phyloP scores from a whole-genome alignment of 1,140 invertebrate species.

The Caerostris extrusa region DNA sequence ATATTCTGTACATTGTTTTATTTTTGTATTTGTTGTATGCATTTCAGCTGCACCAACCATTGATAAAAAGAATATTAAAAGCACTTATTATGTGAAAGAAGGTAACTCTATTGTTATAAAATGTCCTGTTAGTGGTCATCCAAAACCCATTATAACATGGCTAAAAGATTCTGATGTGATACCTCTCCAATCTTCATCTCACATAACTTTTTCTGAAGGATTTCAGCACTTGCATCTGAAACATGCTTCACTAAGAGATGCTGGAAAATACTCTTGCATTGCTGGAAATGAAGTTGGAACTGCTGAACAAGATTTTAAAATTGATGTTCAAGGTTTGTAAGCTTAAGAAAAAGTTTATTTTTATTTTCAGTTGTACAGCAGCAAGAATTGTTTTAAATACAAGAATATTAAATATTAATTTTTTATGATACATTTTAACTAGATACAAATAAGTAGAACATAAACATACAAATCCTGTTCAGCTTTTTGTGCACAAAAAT shows the following conservation, averaged over 20 bases:
- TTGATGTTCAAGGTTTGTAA: conserved; percentile 88
- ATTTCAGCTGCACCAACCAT: conserved; percentile 58
- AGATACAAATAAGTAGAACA: no score
- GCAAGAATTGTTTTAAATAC: no score
- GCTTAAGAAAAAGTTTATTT: no score
- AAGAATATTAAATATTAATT: no score
- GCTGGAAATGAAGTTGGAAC: conserved; percentile 92
- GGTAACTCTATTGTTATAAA: conserved; percentile 40
- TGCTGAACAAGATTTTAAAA: conserved; percentile 87
- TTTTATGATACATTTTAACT: no score
- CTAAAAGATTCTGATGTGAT: conserved; percentile 76
- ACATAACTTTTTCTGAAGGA: conserved; percentile 50
- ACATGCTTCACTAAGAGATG: conserved; percentile 49
- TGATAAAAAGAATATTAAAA: conserved; percentile 46
- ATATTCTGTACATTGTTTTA: no score
- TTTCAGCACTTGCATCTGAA: conserved; percentile 54
- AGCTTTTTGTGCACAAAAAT: no score
- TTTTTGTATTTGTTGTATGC: neutral
- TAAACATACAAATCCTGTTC: no score
- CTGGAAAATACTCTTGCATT: conserved; percentile 89
- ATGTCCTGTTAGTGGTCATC: conserved; percentile 63
- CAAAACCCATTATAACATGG: conserved; percentile 76
- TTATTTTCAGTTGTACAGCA: no score
- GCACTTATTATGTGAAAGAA: conserved; percentile 64
- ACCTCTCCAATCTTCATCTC: neutral